Evolutionary conservation across 2,888 invertebrate genomes (phyloP), one percentile per base, ranked within the genome.

Genomic region (Lottia gigantea): DNA sequence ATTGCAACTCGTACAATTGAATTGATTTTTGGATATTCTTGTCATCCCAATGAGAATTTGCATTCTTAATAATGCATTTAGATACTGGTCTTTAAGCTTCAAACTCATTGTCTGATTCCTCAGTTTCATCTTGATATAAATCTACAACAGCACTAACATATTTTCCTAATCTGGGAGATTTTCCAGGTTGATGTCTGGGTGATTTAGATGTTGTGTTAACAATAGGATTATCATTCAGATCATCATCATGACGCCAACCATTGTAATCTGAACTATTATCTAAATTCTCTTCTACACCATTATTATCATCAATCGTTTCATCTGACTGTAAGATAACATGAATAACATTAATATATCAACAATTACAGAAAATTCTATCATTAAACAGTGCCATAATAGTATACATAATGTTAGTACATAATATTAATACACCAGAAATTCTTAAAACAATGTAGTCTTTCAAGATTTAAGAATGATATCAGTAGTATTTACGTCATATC

Each of bases 91-190:
- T 40, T 40, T 55, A 55, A 19, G 55, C 55, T 12, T 55, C 55
- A 23, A 55, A 55, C 19, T 55, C 55, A 12, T 55, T 19, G 14
- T 55, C 55, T 23, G 19, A 23, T 55, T 55, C 55, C 12, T 55
- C 55, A 19, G 55, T 23, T 23, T 55, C 55, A 3, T 55, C 23
- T 11, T 55, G 55, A 55, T 55, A 55, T 23, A 55, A 23, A 55
- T 55, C 55, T 12, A 55, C 55, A 23, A 55, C 55, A 23, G 55
- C 55, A 55, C 55, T 55, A 55, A 55, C 55, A 23, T 55, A 55
- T 55, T 55, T 55, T 23, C 55, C 55, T 1, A 40, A 8, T 40
- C 40, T 6, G 40, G 40, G 40, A 8, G 40, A 40, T 40, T 40
- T 40, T 8, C 40, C 40, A 40, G 7, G 40, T 55, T 55, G 19